A percentile compares a stretch with the other conserved stretches of the same genome.
These are phyloP conservation scores for Acromyrmex echinatior DNA, from an alignment of 1,140 invertebrate genomes.

Conservation along the genomic window DNA sequence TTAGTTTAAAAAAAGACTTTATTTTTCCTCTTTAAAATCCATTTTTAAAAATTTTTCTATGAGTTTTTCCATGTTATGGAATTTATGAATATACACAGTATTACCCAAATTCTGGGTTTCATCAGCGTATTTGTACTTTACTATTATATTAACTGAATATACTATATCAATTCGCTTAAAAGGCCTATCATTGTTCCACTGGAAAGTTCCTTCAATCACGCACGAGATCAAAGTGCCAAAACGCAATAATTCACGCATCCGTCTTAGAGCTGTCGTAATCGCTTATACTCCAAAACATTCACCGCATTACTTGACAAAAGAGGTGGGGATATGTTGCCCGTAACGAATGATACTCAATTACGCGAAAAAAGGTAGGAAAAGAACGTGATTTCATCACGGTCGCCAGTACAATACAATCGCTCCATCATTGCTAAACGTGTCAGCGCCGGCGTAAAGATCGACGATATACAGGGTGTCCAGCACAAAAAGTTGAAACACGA, in stretches of 20 bases:
- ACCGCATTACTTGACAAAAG: slow-evolving; percentile 45
- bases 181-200: slow-evolving; percentile 31
- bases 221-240: slow-evolving; percentile 26
- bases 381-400: slow-evolving; percentile 58
- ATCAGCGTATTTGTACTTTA: neutral
- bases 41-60: no score
- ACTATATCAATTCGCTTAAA: slow-evolving; percentile 13
- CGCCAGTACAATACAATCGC: slow-evolving; percentile 57
- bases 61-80: no score
- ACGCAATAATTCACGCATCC: slow-evolving; percentile 53
- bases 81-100: no score
- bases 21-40: no score
- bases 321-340: slow-evolving; percentile 41
- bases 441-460: slow-evolving; percentile 53
- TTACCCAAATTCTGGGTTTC: neutral
- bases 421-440: slow-evolving; percentile 57
- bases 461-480: slow-evolving; percentile 21
- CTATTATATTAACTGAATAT: slow-evolving; percentile 11
- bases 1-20: no score
- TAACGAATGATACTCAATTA: slow-evolving; percentile 62
- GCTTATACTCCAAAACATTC: slow-evolving; percentile 48
- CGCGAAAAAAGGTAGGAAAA: slow-evolving; percentile 60
- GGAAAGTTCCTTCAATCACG: slow-evolving; percentile 35
- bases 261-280: slow-evolving; percentile 49
- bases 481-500: slow-evolving; percentile 11